A percentile compares a stretch with the other conserved stretches of the same genome.
phyloP scores from a whole-genome alignment of 2,888 invertebrate species.

The Scaeva pyrastri region DNA sequence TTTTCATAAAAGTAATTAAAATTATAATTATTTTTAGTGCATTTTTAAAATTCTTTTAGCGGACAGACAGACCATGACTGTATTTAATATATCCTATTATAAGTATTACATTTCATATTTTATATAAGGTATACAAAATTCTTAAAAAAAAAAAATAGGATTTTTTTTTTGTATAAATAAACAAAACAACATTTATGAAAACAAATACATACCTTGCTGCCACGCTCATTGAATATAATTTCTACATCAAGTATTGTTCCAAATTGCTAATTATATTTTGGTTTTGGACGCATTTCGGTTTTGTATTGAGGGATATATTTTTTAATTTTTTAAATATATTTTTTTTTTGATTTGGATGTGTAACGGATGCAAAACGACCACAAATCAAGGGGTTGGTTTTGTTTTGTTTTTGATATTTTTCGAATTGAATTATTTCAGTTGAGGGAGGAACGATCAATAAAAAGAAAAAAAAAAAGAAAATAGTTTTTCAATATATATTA shows the following conservation, averaged over 20 bases:
- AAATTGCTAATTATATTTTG: slow-evolving; percentile 90
- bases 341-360: slow-evolving; percentile 60
- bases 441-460: slow-evolving; percentile 76
- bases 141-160: slow-evolving; percentile 11
- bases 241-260: slow-evolving; percentile 99
- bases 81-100: no score
- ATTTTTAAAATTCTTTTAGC: no score
- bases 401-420: slow-evolving; percentile 61
- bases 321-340: slow-evolving; percentile 20
- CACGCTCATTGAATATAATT: slow-evolving; percentile 99
- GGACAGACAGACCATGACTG: slow-evolving; percentile 20
- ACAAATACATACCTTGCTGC: slow-evolving; percentile 96
- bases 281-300: slow-evolving; percentile 67
- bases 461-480: slow-evolving; percentile 73
- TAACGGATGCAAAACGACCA: slow-evolving; percentile 76
- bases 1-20: no score
- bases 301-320: slow-evolving; percentile 62
- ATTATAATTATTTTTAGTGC: no score
- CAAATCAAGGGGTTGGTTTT: slow-evolving; percentile 76
- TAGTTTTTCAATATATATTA: slow-evolving; percentile 67
- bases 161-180: slow-evolving; percentile 57
- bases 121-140: not conserved
- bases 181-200: slow-evolving; percentile 43
- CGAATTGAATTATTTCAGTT: slow-evolving; percentile 59
- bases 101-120: no score